These are phyloP conservation scores for Neria commutata DNA, from an alignment of 2,888 invertebrate genomes.

Conservation along the genomic window DNA sequence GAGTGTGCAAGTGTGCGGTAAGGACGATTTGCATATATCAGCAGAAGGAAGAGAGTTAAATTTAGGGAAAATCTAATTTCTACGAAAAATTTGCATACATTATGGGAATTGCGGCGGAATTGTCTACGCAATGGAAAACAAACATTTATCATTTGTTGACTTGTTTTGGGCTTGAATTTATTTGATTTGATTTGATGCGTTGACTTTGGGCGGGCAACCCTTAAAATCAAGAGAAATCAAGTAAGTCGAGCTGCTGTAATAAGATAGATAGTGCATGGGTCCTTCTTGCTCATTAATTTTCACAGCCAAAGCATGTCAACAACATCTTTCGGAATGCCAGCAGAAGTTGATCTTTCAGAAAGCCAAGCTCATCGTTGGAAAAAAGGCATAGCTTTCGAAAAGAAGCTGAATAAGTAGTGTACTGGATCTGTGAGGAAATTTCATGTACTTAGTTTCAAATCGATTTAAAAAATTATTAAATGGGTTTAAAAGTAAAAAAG, in stretches of 20 bases:
- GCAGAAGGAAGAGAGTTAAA: too few relatives aligned
- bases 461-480: too few relatives aligned
- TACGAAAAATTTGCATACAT: conserved; percentile 22
- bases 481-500: too few relatives aligned
- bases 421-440: too few relatives aligned
- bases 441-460: too few relatives aligned
- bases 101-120: conserved; percentile 21
- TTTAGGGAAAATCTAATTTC: too few relatives aligned
- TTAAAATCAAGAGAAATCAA: conserved; percentile 12
- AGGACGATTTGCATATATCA: conserved; percentile 17
- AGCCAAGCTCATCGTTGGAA: neutral
- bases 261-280: conserved; percentile 17
- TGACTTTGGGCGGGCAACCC: too few relatives aligned
- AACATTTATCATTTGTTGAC: conserved; percentile 47
- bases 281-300: conserved; percentile 44
- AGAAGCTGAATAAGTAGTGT: too few relatives aligned
- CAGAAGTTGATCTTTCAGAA: neutral
- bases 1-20: conserved; percentile 42
- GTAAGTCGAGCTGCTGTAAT: too few relatives aligned
- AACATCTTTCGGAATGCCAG: conserved; percentile 8
- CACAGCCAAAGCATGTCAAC: conserved; percentile 23
- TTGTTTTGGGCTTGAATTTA: conserved; percentile 27
- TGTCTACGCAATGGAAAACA: conserved; percentile 37
- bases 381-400: too few relatives aligned
- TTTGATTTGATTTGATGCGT: too few relatives aligned